phyloP scores from a whole-genome alignment of 2,797 vertebrate genomes.

The Xenentodon cancila region DNA sequence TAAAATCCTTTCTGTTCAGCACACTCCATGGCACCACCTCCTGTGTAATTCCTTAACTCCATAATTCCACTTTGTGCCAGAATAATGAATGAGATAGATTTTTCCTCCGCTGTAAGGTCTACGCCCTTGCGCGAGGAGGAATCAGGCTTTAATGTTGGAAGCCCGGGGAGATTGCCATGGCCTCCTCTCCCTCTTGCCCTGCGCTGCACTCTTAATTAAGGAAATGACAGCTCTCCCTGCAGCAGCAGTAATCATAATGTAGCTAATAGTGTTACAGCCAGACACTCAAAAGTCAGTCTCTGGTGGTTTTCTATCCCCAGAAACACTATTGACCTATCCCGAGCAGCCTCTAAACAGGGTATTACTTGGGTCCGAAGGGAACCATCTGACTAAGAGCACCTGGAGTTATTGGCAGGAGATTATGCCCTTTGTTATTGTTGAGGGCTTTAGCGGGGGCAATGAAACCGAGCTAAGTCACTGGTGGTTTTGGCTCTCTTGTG shows the following conservation, averaged over 20 bases:
- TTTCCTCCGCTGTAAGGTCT: conserved; percentile 64
- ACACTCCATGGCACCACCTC: conserved; percentile 76
- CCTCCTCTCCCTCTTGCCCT: conserved; percentile 58
- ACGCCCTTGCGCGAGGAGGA: conserved; percentile 44
- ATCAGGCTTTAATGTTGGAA: conserved; percentile 59
- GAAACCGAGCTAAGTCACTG: conserved; percentile 72
- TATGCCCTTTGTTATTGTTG: conserved; percentile 78
- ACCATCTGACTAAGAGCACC: conserved; percentile 78
- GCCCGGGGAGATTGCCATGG: conserved; percentile 52
- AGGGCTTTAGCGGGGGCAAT: conserved; percentile 75
- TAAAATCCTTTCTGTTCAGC: conserved; percentile 89
- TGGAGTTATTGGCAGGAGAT: conserved; percentile 80
- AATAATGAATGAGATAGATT: conserved; percentile 88
- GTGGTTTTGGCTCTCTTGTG: conserved; percentile 62
- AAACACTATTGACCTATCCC: conserved; percentile 73
- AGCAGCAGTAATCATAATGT: conserved; percentile 62
- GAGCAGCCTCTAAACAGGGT: conserved; percentile 71
- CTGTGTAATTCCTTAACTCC: conserved; percentile 80
- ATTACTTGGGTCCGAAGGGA: conserved; percentile 75
- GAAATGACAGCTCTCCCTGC: conserved; percentile 74
- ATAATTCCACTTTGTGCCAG: conserved; percentile 86
- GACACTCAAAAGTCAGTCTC: conserved; percentile 71
- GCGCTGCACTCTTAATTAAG: conserved; percentile 76
- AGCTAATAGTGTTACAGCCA: conserved; percentile 74
- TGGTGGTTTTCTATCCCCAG: conserved; percentile 68